Conservation (phyloP, 2,113 vertebrate species). For the Scomber scombrus region DNA sequence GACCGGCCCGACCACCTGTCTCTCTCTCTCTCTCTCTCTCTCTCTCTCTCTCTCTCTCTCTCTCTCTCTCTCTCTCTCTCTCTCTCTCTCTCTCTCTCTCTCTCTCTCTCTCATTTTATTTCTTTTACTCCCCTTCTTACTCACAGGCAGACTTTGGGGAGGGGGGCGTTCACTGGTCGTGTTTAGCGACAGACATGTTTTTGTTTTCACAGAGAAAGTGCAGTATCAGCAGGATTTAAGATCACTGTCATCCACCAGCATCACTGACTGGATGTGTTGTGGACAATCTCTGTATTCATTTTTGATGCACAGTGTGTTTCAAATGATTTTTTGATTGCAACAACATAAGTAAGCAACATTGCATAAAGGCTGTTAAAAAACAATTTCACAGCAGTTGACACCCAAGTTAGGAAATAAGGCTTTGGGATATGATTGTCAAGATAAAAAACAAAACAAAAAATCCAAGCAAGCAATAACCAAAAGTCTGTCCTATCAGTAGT, state of each 20-base stretch:
- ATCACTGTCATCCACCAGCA: slow-evolving; percentile 53
- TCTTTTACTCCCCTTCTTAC: slow-evolving; percentile 76
- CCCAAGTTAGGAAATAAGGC: neutral
- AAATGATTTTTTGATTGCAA: neutral
- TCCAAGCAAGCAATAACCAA: no score
- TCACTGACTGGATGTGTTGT: neutral
- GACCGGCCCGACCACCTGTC: slow-evolving; percentile 86
- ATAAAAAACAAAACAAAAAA: no score
- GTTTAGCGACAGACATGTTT: slow-evolving; percentile 76
- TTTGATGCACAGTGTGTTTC: neutral
- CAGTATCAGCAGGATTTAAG: slow-evolving; percentile 75
- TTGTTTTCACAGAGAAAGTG: slow-evolving; percentile 73
- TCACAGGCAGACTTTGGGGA: slow-evolving; percentile 62
- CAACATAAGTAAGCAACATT: neutral
- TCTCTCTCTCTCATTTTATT: neutral
- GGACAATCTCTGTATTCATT: slow-evolving; percentile 1
- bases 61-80: neutral
- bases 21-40: slow-evolving; percentile 71
- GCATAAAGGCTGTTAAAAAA: neutral
- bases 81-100: no score
- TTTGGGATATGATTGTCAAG: neutral
- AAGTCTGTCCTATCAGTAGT: no score
- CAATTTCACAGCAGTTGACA: no score
- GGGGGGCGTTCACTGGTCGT: slow-evolving; percentile 45
- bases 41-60: slow-evolving; percentile 31